Evolutionary conservation across 2,797 vertebrate species (phyloP).

Genomic region (Anabacerthia variegaticeps): DNA sequence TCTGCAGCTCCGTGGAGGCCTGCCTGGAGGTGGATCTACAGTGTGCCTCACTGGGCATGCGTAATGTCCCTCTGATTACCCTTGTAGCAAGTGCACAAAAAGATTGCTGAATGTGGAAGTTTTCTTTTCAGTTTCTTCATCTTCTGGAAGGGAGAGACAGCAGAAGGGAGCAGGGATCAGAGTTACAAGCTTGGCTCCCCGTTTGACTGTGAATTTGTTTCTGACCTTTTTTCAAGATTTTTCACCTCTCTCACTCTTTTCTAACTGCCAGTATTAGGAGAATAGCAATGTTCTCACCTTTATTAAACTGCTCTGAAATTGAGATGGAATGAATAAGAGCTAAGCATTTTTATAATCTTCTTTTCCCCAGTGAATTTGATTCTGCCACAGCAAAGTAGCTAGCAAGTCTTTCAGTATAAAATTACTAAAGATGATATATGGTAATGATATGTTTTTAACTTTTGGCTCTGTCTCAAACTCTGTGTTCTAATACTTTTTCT

Average conservation of each 20-base stretch:
- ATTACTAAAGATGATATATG: not conserved
- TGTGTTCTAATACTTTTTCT: not conserved
- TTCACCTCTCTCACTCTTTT: not conserved
- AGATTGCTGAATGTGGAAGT: not conserved
- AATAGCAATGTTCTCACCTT: not conserved
- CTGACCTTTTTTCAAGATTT: not conserved
- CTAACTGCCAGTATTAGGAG: not conserved
- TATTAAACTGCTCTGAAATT: not conserved
- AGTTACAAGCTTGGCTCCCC: not conserved
- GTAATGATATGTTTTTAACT: not conserved
- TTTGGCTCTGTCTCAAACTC: not conserved
- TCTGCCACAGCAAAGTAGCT: not conserved
- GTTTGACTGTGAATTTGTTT: not conserved
- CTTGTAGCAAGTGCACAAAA: not conserved
- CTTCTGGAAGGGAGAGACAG: not conserved
- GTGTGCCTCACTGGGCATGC: not conserved
- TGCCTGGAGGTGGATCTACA: accelerated
- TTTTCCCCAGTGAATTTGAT: not conserved
- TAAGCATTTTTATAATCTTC: not conserved
- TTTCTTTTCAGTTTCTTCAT: not conserved
- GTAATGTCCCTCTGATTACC: not conserved
- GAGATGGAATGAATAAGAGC: not conserved
- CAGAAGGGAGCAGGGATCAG: not conserved
- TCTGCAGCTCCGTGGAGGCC: accelerated
- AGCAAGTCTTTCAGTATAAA: not conserved